These are phyloP conservation scores for Choloepus didactylus DNA, from an alignment of 2,797 vertebrate species.

Conservation along the genomic window DNA sequence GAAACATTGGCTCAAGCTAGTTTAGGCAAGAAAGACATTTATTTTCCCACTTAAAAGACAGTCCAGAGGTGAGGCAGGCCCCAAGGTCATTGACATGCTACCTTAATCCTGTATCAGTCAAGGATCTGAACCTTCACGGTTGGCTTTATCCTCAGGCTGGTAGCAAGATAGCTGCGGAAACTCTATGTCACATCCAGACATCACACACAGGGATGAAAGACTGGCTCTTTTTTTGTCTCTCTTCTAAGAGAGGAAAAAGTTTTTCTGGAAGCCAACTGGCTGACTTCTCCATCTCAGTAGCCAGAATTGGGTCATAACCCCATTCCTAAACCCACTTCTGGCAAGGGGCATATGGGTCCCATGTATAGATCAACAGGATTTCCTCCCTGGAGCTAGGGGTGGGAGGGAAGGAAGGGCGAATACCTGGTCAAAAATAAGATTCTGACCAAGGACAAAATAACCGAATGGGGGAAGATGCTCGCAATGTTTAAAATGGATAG, in stretches of 20 bases:
- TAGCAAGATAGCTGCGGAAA: background rate
- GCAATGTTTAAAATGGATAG: background rate
- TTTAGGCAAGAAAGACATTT: background rate
- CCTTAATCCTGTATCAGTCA: background rate
- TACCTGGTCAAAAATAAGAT: background rate
- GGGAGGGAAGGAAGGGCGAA: no score
- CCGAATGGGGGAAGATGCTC: background rate
- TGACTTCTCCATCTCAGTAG: background rate
- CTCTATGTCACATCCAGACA: background rate
- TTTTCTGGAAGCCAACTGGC: background rate
- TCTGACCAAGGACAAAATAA: background rate
- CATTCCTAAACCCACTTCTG: background rate
- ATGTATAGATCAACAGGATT: background rate
- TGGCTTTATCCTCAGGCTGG: background rate
- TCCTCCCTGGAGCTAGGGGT: background rate
- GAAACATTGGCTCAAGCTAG: background rate
- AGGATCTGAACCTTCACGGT: background rate
- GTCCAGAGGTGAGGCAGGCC: background rate
- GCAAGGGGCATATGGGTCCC: background rate
- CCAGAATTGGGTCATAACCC: background rate
- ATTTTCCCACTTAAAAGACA: slow-evolving; percentile 2
- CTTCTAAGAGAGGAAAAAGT: background rate
- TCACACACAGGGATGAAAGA: background rate
- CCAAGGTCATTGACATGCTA: background rate
- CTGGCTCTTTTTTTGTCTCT: background rate